phyloP scores from a whole-genome alignment of 2,888 invertebrate genomes.

The Dione juno region DNA sequence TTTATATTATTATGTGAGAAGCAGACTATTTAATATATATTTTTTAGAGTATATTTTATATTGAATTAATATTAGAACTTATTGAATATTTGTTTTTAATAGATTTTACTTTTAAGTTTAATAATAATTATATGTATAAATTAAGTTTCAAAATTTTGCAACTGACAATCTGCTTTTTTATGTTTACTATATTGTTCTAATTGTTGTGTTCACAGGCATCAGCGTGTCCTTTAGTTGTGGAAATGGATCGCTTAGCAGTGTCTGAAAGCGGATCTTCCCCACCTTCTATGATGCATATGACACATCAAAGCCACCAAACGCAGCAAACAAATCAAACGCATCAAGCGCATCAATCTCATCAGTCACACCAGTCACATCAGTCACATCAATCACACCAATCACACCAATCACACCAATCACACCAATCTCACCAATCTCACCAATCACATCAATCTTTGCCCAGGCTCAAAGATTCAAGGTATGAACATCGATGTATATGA shows the following conservation, averaged over 20 bases:
- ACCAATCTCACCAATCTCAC: constrained; percentile 51
- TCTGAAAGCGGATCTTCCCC: constrained; percentile 66
- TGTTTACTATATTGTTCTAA: neutral
- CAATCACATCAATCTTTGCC: constrained; percentile 48
- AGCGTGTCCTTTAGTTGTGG: constrained; percentile 57
- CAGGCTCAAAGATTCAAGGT: constrained; percentile 72
- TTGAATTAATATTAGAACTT: too few species aligned
- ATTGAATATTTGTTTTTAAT: too few species aligned
- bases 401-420: constrained; percentile 53
- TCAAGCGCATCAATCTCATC: constrained; percentile 37
- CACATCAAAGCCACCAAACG: constrained; percentile 42
- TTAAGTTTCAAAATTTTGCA: neutral
- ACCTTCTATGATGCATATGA: constrained; percentile 40
- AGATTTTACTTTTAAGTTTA: too few species aligned
- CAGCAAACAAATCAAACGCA: constrained; percentile 35
- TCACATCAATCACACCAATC: constrained; percentile 36
- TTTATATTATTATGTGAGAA: too few species aligned
- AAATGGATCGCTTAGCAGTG: constrained; percentile 69
- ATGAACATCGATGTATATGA: neutral
- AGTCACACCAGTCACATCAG: constrained; percentile 45
- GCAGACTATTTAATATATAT: too few species aligned
- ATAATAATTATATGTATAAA: too few species aligned
- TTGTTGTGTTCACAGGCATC: constrained; percentile 47
- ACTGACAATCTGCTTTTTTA: neutral
- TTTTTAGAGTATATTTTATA: too few species aligned